Percentiles rank a stretch among this genome's conserved stretches.
phyloP scores from a whole-genome alignment of 2,888 invertebrate species.

The Diadegma fenestrale region DNA sequence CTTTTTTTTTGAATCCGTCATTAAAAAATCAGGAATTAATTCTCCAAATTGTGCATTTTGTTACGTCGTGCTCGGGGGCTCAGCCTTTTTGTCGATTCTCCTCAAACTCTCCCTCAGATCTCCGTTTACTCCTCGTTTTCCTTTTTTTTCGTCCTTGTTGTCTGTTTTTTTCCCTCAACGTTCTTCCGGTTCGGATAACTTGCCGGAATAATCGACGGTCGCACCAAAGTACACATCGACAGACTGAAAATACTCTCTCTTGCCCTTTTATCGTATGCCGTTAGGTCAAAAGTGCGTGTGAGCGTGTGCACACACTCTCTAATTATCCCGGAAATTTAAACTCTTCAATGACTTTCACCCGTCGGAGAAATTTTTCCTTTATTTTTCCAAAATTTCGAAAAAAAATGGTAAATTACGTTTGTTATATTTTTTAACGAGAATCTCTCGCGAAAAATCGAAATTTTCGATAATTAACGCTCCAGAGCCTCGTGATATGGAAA shows the following conservation, averaged over 20 bases:
- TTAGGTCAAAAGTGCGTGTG: constrained; percentile 3
- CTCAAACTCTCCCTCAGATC: constrained; percentile 10
- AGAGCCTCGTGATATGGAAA: neutral
- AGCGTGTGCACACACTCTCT: constrained; percentile 1
- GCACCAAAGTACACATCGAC: constrained; percentile 22
- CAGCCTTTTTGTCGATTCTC: constrained; percentile 4
- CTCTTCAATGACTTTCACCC: neutral
- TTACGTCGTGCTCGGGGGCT: neutral
- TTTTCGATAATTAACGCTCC: no score
- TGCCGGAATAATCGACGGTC: constrained; percentile 46
- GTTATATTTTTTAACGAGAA: no score
- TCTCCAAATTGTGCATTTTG: constrained; percentile 2
- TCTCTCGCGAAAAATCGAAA: no score
- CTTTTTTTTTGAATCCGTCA: no score
- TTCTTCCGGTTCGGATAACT: constrained; percentile 31
- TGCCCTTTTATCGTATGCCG: constrained; percentile 1
- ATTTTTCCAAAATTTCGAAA: neutral
- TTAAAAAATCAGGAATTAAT: neutral
- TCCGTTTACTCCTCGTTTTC: neutral
- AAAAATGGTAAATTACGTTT: no score
- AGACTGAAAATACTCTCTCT: constrained; percentile 15
- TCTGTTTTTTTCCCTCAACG: constrained; percentile 19
- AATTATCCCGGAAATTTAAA: constrained; percentile 2
- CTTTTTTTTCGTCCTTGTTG: neutral
- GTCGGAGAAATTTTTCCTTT: neutral